Base-by-base conservation (phyloP, 2,888 invertebrate species). In the Phorcus lineatus region DNA sequence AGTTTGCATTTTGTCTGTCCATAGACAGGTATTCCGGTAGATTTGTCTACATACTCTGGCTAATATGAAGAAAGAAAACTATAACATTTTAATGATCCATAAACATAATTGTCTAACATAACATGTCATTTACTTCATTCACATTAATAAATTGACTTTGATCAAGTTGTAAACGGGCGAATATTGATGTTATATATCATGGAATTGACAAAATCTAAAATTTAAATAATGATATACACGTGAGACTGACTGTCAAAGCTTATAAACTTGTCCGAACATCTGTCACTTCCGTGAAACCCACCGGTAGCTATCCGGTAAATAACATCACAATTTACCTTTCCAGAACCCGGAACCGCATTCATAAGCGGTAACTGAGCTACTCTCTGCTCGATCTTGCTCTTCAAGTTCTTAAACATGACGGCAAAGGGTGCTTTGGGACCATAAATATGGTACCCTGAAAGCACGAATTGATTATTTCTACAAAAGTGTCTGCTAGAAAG, bases 301-400 rank as follows among this genome's bases (percentile, higher is more conserved):
- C 24, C 24, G 31, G n/a, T 4, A n/a, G n/a, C 24, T 9, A 19
- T 17, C 24, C 66, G 16, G 66, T 31, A 24, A 66, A 24, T 22
- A 13, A 11, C 13, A 47, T 47, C 47, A 28, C 31, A 22, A 82
- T 80, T 82, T 84, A 81, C 81, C 77, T 82, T 81, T 11, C 80
- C 70, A 36, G 82, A 54, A 36, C 88, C 86, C 70, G 87, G 86
- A 16, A 89, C 86, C 11, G 89, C 89, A 74, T 87, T 88, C 83
- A 87, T 87, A 24, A 89, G 84, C 0, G 88, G 87, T 28, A 88
- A 86, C 77, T 90, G 89, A 54, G 87, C 87, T 31, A 91, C 91
- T 19, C 89, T 90, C 81, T 91, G 90, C 79, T 91, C 90, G 54
- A 91, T 82, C 78, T 87, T 90, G 84, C 89, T 90, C 82, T 88